Evolutionary conservation across 2,113 vertebrate genomes (phyloP).

Genomic region (Chrysemys picta): DNA sequence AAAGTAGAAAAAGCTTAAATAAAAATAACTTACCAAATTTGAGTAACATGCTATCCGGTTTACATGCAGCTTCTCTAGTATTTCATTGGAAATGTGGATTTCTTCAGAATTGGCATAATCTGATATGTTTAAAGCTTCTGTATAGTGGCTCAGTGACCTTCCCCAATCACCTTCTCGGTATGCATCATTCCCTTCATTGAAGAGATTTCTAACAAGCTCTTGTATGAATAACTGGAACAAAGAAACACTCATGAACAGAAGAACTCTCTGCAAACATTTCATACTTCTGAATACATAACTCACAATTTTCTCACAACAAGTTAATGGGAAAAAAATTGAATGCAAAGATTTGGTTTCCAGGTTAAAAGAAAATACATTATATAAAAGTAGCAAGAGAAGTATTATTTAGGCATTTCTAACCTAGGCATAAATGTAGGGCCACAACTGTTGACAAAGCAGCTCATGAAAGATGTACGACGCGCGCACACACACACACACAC

Average conservation of each 20-base stretch:
- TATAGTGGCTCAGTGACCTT: slow-evolving; percentile 90
- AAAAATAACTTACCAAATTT: slow-evolving; percentile 84
- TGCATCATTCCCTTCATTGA: slow-evolving; percentile 93
- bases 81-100: slow-evolving; percentile 83
- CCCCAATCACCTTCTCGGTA: slow-evolving; percentile 91
- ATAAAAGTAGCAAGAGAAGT: background rate
- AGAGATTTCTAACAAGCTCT: slow-evolving; percentile 92
- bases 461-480: background rate
- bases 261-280: background rate
- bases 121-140: slow-evolving; percentile 92
- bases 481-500: too few relatives aligned
- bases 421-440: background rate
- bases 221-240: slow-evolving; percentile 89
- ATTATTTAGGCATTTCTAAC: background rate
- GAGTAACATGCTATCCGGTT: slow-evolving; percentile 94
- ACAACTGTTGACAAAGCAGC: background rate
- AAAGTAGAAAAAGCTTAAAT: background rate
- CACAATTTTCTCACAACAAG: background rate
- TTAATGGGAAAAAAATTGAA: background rate
- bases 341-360: background rate
- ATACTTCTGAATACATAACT: background rate
- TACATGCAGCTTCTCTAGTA: slow-evolving; percentile 90
- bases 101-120: slow-evolving; percentile 95
- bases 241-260: background rate
- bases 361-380: background rate